Conservation (phyloP, 2,888 invertebrate genomes). For the Noctua fimbriata region DNA sequence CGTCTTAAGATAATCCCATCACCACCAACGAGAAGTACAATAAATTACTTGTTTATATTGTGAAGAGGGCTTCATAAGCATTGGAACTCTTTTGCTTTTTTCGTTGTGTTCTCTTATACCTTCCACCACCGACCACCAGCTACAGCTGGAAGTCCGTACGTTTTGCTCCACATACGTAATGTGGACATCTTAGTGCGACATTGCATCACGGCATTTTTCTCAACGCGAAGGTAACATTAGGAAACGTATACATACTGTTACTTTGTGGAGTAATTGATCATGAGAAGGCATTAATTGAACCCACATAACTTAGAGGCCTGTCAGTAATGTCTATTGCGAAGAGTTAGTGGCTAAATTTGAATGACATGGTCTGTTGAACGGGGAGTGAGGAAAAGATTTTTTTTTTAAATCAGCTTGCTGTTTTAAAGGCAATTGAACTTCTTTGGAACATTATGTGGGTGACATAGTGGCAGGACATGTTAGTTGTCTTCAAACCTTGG, state of each 20-base stretch:
- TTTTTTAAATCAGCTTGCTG: neutral
- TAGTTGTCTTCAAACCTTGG: neutral
- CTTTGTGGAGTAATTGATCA: constrained; percentile 53
- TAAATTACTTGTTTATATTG: neutral
- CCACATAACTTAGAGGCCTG: constrained; percentile 4
- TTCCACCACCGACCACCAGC: constrained; percentile 39
- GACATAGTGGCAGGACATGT: neutral
- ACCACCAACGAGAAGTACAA: neutral
- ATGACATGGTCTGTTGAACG: neutral
- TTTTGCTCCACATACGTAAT: constrained; percentile 85
- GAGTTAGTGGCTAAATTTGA: neutral
- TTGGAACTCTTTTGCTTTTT: too few species aligned
- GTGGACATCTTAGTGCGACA: constrained; percentile 77
- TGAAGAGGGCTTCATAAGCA: too few species aligned
- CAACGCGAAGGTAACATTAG: constrained; percentile 74
- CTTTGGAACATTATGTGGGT: neutral
- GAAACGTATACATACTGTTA: constrained; percentile 66
- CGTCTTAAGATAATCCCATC: neutral
- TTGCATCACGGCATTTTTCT: constrained; percentile 77
- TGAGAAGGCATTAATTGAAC: constrained; percentile 42
- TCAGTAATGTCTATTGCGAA: constrained; percentile 24
- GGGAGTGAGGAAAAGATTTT: neutral
- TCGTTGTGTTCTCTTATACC: constrained; percentile 5
- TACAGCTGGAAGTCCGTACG: constrained; percentile 68
- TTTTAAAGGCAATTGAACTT: neutral